These are phyloP conservation scores for Amblyopsis rosae DNA, from an alignment of 2,113 vertebrate genomes.

Conservation along the genomic window DNA sequence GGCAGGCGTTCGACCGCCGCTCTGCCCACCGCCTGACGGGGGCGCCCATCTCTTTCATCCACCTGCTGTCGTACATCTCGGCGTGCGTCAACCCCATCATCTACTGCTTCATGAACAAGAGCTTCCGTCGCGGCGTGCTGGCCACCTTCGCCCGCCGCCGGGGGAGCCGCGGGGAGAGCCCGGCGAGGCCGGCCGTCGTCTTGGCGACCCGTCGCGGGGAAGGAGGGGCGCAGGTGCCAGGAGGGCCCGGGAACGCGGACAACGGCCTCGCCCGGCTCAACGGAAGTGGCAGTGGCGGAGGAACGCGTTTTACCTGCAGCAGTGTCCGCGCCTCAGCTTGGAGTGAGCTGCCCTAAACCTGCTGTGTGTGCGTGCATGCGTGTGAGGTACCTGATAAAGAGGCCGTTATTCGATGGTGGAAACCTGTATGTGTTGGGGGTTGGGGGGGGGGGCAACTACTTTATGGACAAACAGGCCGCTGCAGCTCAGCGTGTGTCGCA, in stretches of 20 bases:
- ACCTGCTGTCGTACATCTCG: constrained; percentile 93
- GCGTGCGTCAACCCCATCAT: constrained; percentile 96
- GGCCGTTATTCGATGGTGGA: no score
- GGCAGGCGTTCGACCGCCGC: constrained; percentile 87
- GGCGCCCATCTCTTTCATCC: constrained; percentile 96
- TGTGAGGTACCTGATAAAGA: not conserved
- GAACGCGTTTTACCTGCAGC: constrained; percentile 79
- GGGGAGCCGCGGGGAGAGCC: not conserved
- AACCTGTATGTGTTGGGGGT: not conserved
- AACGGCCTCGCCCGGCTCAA: constrained; percentile 74
- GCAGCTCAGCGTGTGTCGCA: constrained; percentile 6
- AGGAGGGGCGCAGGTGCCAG: constrained; percentile 6
- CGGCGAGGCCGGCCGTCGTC: constrained; percentile 16
- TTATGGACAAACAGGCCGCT: constrained; percentile 25
- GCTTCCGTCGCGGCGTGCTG: constrained; percentile 88
- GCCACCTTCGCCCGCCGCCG: constrained; percentile 83
- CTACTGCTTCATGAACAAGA: constrained; percentile 98
- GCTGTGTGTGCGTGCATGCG: not conserved
- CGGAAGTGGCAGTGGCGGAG: constrained; percentile 58
- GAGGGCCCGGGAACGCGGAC: constrained; percentile 58
- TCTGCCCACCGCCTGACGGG: constrained; percentile 88
- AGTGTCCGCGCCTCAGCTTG: constrained; percentile 55
- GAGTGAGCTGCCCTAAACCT: constrained; percentile 48
- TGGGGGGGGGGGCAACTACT: not conserved
- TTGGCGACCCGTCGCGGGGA: not conserved